Percentiles rank a stretch among this genome's conserved stretches.
These are phyloP conservation scores for Palloptera scutellata DNA, from an alignment of 2,888 invertebrate species.

Conservation along the genomic window DNA sequence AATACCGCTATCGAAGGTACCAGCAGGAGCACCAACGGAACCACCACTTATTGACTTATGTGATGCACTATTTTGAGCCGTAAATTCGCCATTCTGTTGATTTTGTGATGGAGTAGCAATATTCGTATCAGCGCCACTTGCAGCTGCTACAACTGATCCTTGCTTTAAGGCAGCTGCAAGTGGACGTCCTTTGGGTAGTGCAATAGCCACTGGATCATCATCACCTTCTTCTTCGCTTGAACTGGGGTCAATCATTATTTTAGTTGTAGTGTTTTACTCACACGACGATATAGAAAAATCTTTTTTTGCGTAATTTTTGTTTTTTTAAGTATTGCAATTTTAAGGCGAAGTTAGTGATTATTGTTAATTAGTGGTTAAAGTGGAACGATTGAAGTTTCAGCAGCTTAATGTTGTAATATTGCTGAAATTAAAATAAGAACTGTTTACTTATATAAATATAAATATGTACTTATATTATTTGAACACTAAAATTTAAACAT, in stretches of 20 bases:
- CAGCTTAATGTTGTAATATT: no score
- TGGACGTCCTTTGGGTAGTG: conserved; percentile 56
- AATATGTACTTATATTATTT: no score
- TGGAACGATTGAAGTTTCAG: no score
- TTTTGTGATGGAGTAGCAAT: conserved; percentile 43
- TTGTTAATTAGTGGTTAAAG: no score
- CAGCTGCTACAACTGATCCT: conserved; percentile 28
- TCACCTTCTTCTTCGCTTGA: conserved; percentile 96
- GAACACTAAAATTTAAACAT: no score
- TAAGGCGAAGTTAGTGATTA: no score
- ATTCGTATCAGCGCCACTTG: conserved; percentile 45
- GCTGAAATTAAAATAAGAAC: no score
- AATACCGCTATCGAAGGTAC: conserved; percentile 46
- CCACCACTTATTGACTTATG: conserved; percentile 49
- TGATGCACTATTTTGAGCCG: conserved; percentile 49
- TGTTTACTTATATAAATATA: no score
- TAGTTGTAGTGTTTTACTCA: neutral
- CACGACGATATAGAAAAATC: no score
- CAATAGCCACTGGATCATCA: conserved; percentile 75
- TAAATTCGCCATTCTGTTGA: conserved; percentile 65
- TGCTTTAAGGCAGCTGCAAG: conserved; percentile 39
- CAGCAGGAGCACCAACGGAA: conserved; percentile 36
- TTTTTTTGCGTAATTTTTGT: no score
- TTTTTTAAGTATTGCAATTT: no score
- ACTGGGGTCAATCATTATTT: conserved; percentile 89